Conservation (phyloP, 2,113 vertebrate species). For the Chlorodrepanis virens region DNA sequence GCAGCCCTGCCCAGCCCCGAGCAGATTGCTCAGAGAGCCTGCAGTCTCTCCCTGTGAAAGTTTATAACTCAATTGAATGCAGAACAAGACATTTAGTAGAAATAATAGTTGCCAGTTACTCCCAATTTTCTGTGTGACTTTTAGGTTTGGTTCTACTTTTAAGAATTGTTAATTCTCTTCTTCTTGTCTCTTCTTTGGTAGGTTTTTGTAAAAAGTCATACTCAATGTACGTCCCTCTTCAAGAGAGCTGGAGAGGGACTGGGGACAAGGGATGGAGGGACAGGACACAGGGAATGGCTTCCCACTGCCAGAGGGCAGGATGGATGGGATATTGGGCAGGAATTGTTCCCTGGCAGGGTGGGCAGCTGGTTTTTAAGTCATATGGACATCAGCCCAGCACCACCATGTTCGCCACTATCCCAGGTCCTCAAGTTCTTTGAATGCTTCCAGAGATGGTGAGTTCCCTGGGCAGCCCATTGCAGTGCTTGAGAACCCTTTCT, state of each 20-base stretch:
- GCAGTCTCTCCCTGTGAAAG: neutral
- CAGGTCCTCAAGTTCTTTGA: neutral
- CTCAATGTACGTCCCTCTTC: neutral
- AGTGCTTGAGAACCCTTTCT: neutral
- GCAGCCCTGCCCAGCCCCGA: neutral
- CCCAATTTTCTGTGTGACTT: neutral
- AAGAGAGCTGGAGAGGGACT: neutral
- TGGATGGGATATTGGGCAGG: neutral
- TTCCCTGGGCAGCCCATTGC: neutral
- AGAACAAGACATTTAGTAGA: neutral
- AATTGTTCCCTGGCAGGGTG: neutral
- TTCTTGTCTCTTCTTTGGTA: neutral
- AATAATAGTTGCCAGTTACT: neutral
- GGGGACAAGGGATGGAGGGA: rapidly evolving
- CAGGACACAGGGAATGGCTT: neutral
- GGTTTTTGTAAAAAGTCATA: neutral
- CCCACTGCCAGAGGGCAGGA: rapidly evolving
- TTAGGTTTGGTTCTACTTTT: neutral
- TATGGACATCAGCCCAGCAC: neutral
- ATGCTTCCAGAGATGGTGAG: neutral
- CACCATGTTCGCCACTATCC: neutral
- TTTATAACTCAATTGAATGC: rapidly evolving
- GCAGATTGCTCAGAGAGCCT: rapidly evolving
- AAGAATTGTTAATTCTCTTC: neutral
- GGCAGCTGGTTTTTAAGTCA: rapidly evolving